Conservation (phyloP, 2,888 invertebrate species). For the Alviniconcha strummeri region DNA sequence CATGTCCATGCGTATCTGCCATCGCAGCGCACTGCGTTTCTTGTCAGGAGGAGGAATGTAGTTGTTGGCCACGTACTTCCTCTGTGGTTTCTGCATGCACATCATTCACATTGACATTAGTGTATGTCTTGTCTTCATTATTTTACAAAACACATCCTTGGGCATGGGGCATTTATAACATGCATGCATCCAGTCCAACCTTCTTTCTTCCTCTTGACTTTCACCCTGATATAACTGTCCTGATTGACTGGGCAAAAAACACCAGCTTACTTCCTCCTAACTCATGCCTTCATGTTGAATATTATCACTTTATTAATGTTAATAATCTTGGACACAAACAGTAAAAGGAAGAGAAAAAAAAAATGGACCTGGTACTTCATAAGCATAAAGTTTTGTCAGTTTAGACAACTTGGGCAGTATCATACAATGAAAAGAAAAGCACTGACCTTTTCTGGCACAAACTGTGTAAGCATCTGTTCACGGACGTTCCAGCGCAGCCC, state of each 20-base stretch:
- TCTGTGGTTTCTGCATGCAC: conserved; percentile 61
- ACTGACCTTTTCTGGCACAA: conserved; percentile 67
- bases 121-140: not conserved
- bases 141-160: not conserved
- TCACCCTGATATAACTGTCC: too few species aligned
- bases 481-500: conserved; percentile 70
- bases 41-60: conserved; percentile 72
- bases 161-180: too few species aligned
- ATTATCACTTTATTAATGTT: too few species aligned
- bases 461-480: conserved; percentile 70
- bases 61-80: conserved; percentile 65
- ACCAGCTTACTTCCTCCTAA: too few species aligned
- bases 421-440: too few species aligned
- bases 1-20: conserved; percentile 70
- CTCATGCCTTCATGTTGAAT: too few species aligned
- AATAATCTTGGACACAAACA: not conserved
- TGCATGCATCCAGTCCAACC: too few species aligned
- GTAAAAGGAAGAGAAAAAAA: not conserved
- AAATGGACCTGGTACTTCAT: not conserved
- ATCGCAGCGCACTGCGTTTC: conserved; percentile 67
- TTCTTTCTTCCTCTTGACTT: too few species aligned
- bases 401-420: too few species aligned
- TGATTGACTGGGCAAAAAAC: too few species aligned
- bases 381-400: too few species aligned
- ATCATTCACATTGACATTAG: not conserved